Evolutionary conservation across 2,113 vertebrate genomes (phyloP), one percentile per base, ranked within the genome.

Genomic region (Myotis lucifugus): DNA sequence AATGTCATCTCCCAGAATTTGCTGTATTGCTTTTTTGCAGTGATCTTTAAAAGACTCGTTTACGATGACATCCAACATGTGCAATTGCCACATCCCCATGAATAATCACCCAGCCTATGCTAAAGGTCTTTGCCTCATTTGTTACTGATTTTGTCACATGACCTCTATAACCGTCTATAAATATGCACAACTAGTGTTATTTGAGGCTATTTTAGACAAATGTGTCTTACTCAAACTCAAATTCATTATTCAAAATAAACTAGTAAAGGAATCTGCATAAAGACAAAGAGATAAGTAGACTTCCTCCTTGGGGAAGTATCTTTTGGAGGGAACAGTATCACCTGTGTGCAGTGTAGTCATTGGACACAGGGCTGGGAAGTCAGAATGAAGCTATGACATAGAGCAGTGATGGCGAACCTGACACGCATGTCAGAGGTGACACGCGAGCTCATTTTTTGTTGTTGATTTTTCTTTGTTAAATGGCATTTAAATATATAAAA

Each of bases 51-150:
- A 76, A 89, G 59, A 79, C 50, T 76, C 59, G 1, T 93, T 95
- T 83, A 70, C 48, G 61, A 6, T 70, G 70, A 76, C 61, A 91
- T 64, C 40, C 79, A 87, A 6, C 59, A 91, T 66, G 56, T 66
- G 61, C 76, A 91, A 88, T 4, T 79, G 84, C 54, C 74, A 74
- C 59, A 50, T 23, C 25, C 23, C 32, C 32, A 34, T 54, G 79
- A 91, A 79, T 92, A 91, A 95, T 91, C 67, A 59, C 81, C 3
- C 1, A 69, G 74, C 79, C 64, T n/a, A 0, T 76, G 19, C 67
- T 78, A 94, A 97, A 96, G 90, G 79, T 85, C 70, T 94, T 64
- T 70, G 56, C 32, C 50, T 93, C 84, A 67, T 84, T 95, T 90
- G 74, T 91, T 92, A 89, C 76, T 37, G 42, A 87, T 69, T 91